phyloP scores from a whole-genome alignment of 2,113 vertebrate species.

The Barnardius zonarius region DNA sequence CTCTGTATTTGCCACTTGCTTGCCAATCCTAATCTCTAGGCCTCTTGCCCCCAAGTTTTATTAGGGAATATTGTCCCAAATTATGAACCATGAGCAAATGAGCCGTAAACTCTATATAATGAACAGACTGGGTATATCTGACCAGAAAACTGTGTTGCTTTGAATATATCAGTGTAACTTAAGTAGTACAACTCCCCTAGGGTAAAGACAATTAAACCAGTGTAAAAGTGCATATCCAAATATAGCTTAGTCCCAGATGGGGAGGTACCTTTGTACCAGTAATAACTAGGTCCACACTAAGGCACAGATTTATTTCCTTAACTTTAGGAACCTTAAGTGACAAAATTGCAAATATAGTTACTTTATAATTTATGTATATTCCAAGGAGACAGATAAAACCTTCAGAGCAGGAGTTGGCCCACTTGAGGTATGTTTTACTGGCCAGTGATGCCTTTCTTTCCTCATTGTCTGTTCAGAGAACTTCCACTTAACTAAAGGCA shows the following conservation, averaged over 20 bases:
- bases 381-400: not conserved
- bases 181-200: conserved; percentile 65
- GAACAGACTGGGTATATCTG: not conserved
- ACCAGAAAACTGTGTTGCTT: conserved; percentile 39
- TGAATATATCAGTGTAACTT: conserved; percentile 16
- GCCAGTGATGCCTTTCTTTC: not conserved
- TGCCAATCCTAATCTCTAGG: not conserved
- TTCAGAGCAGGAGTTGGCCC: not conserved
- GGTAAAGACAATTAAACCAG: conserved; percentile 54
- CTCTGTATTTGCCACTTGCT: not conserved
- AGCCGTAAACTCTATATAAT: not conserved
- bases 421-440: not conserved
- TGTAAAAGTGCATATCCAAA: conserved; percentile 61
- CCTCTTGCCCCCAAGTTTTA: not conserved
- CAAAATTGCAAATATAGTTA: not conserved
- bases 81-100: conserved; percentile 13
- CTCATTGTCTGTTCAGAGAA: not conserved
- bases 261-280: conserved; percentile 30
- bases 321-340: conserved; percentile 16
- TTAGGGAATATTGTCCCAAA: not conserved
- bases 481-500: not conserved
- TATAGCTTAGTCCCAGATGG: not conserved
- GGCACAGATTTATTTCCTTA: conserved; percentile 11
- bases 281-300: conserved; percentile 53
- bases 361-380: not conserved